Conservation (phyloP, 1,140 invertebrate species). For the Metaphire vulgaris region DNA sequence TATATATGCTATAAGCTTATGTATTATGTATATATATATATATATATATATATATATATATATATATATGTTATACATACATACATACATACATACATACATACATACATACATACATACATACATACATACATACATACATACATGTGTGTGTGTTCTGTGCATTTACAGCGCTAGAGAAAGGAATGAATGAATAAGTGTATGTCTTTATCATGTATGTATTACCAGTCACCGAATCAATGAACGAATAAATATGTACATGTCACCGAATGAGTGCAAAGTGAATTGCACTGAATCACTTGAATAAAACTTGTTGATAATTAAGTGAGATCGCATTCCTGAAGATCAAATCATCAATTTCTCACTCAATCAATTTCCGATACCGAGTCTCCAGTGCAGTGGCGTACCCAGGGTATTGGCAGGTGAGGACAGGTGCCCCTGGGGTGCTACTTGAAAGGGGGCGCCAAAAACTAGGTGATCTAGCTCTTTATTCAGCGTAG, state of each 20-base stretch:
- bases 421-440: too few relatives aligned
- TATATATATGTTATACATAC: not conserved
- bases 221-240: not conserved
- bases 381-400: too few relatives aligned
- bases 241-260: not conserved
- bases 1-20: not conserved
- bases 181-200: not conserved
- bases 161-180: not conserved
- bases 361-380: too few relatives aligned
- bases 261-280: not conserved
- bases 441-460: too few relatives aligned
- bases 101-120: constrained; percentile 3
- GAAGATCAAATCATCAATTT: too few relatives aligned
- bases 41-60: not conserved
- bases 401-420: too few relatives aligned
- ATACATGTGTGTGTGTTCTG: not conserved
- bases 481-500: too few relatives aligned
- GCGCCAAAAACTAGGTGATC: too few relatives aligned
- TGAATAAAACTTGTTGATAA: too few relatives aligned
- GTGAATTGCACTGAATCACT: not conserved
- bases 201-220: not conserved
- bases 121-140: constrained; percentile 3
- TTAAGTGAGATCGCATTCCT: too few relatives aligned
- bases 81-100: constrained; percentile 3
- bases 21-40: not conserved